Base-by-base conservation (phyloP, 2,797 vertebrate genomes). In the Amblyraja radiata region DNA sequence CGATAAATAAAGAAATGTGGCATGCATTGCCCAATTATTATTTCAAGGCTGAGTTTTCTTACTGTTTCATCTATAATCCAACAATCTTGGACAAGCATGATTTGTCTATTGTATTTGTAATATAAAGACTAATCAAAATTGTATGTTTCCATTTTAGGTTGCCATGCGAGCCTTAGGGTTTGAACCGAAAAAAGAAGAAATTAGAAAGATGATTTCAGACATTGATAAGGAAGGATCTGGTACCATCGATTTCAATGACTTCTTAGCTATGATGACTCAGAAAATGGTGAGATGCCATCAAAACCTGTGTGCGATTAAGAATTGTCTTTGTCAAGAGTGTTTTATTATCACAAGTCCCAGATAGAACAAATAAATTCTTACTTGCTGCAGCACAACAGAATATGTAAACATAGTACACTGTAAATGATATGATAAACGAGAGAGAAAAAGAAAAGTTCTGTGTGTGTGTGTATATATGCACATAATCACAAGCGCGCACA, bases 121-220 rank as follows among this genome's bases (percentile, higher is more conserved):
- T 88, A 21, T 61, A n/a, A 86, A 63, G 58, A 18, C 32, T n/a
- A 68, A 36, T 68, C 25, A 74, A 58, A 61, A 88, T 32, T 18
- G 65, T 63, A 65, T 65, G 61, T 94, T 8, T 94, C 36, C 0
- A 95, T 94, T 78, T 1, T 95, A 99, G 98, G 98, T 99, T 94
- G 98, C 98, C 0, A 98, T 99, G 98, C 96, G 97, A 84, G 98
- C 99, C 80, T 96, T 99, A 39, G 98, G 98, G 68, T 99, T 99
- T 96, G 98, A 99, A 94, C 98, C 98, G 58, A 99, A 98, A 96
- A 99, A 99, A 94, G 98, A 99, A 94, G 98, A 99, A 95, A 97
- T 99, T 93, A 98, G 97, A 95, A 98, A 98, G 94, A 97, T 99
- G 97, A 97, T 98, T 93, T 96, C 97, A 93, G 98, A 98, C 93